phyloP scores from a whole-genome alignment of 2,797 vertebrate species.

The Rousettus madagascariensis region DNA sequence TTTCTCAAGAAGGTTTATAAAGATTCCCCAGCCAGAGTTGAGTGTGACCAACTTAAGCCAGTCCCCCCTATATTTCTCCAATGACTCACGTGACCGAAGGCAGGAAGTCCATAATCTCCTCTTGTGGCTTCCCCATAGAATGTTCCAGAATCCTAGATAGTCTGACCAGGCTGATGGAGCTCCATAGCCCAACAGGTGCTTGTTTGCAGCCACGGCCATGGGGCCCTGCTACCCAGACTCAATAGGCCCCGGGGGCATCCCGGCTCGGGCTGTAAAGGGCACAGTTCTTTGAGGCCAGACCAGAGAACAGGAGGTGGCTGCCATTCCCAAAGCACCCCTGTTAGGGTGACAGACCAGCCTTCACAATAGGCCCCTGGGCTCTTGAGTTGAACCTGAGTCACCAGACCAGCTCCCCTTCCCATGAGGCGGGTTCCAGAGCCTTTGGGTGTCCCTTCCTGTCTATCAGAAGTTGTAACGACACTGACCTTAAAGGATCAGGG shows the following conservation, averaged over 20 bases:
- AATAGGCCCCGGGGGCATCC: background rate
- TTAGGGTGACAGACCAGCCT: background rate
- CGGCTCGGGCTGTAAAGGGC: background rate
- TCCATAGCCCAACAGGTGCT: background rate
- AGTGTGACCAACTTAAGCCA: background rate
- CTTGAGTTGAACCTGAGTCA: background rate
- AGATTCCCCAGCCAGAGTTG: background rate
- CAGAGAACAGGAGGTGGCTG: background rate
- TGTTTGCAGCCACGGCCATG: background rate
- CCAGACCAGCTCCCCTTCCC: background rate
- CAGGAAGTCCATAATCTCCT: conserved; percentile 18
- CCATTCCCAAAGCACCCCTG: background rate
- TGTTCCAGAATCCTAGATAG: conserved; percentile 31
- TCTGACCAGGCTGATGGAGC: background rate
- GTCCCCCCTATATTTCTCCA: background rate
- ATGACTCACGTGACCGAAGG: background rate
- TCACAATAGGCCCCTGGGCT: background rate
- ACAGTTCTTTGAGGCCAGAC: background rate
- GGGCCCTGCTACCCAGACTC: background rate
- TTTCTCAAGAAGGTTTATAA: background rate
- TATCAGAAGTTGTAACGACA: too few species aligned
- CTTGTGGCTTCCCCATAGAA: background rate
- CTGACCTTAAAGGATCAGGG: background rate
- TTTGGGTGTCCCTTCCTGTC: background rate
- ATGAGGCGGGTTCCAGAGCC: background rate